Evolutionary conservation across 1,140 invertebrate genomes (phyloP), one percentile per base, ranked within the genome.

Genomic region (Acromyrmex heyeri): DNA sequence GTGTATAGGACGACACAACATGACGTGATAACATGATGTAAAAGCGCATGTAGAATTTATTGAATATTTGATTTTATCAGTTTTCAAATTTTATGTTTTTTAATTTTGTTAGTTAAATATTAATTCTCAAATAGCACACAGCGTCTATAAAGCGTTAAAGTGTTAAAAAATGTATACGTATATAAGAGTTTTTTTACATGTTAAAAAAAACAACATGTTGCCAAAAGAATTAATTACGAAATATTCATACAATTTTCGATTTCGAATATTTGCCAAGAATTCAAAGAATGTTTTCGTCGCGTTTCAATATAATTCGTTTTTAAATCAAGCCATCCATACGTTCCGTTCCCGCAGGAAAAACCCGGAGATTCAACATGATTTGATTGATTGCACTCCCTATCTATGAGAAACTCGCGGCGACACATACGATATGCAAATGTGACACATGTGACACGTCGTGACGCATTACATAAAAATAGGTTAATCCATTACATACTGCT

Each of bases 401-500:
- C 55, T 75, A 34, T 21, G 55, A 44, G 14, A 27, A 73, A 73
- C 34, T 48, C 12, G 18, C 24, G 79, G 55, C 18, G 79, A 83
- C 69, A 83, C 4, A 53, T 75, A 75, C 55, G 69, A 73, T 83
- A 83, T 83, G 69, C 79, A 83, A 83, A 83, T 83, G 24, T 61
- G 55, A 83, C 69, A 73, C 48, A n/a, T 27, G 57, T 75, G 79
- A 83, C 55, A 75, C n/a, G 69, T 83, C 69, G n/a, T 83, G 79
- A 83, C 55, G 38, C 38, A 83, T 83, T 73, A 83, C 79, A 62
- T 73, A 83, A 83, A 83, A 62, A 83, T 83, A 61, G 44, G 79
- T 75, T 83, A 75, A 83, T 83, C 79, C 57, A 50, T 83, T 83
- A 83, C 24, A 83, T 44, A 12, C 14, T 27, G 64, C 7, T 2